These are phyloP conservation scores for Drosophila prostipennis DNA, from an alignment of 2,888 invertebrate genomes.

Conservation along the genomic window DNA sequence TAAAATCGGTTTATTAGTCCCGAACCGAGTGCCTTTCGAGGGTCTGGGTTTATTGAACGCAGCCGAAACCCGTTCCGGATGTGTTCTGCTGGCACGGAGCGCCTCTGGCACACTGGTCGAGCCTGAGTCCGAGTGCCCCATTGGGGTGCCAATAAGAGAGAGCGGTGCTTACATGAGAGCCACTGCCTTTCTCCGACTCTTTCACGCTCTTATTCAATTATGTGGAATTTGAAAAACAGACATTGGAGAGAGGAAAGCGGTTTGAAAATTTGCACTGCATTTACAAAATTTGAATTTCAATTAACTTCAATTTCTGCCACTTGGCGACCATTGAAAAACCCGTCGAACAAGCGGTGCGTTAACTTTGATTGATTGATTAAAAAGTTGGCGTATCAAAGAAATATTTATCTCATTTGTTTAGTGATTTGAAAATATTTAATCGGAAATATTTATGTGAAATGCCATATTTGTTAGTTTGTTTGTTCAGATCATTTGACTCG, in stretches of 20 bases:
- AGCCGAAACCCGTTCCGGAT: slow-evolving; percentile 59
- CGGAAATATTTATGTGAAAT: too few relatives aligned
- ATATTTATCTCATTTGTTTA: neutral
- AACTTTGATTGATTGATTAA: slow-evolving; percentile 25
- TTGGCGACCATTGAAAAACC: slow-evolving; percentile 49
- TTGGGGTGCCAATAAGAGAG: slow-evolving; percentile 1
- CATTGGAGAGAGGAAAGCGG: slow-evolving; percentile 2
- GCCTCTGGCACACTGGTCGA: slow-evolving; percentile 57
- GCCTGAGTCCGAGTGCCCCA: neutral
- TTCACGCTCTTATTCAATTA: slow-evolving; percentile 10
- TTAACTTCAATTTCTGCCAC: slow-evolving; percentile 59
- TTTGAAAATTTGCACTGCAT: slow-evolving; percentile 32
- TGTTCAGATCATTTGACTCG: too few relatives aligned
- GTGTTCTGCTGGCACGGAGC: slow-evolving; percentile 45
- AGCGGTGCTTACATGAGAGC: slow-evolving; percentile 21
- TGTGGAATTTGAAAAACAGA: slow-evolving; percentile 13
- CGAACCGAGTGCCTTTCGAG: slow-evolving; percentile 7
- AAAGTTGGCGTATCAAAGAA: neutral
- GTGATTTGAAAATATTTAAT: neutral
- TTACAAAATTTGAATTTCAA: slow-evolving; percentile 52
- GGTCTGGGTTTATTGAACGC: slow-evolving; percentile 26
- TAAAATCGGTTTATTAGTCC: slow-evolving; percentile 30
- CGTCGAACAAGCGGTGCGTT: neutral
- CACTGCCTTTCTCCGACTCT: slow-evolving; percentile 6
- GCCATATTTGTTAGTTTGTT: too few relatives aligned